Conservation (phyloP, 2,888 invertebrate genomes). For the Acleris emargana region DNA sequence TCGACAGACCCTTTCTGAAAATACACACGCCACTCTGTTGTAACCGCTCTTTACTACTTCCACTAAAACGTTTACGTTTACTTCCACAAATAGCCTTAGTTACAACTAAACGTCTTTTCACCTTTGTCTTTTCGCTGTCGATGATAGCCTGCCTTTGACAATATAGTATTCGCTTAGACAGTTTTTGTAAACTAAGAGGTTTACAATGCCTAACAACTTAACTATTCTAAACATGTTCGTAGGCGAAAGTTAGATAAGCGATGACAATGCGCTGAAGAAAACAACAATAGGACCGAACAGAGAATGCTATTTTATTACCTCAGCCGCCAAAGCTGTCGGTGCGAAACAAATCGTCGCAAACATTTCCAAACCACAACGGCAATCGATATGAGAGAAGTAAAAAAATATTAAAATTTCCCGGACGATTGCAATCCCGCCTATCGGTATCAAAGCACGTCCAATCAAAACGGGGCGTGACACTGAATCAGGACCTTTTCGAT, state of each 20-base stretch:
- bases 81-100: neutral
- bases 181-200: neutral
- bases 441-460: slow-evolving; percentile 83
- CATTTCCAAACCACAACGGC: slow-evolving; percentile 70
- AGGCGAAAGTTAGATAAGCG: slow-evolving; percentile 3
- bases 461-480: slow-evolving; percentile 82
- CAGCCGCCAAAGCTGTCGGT: neutral
- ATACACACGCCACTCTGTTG: neutral
- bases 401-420: slow-evolving; percentile 77
- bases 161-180: slow-evolving; percentile 1
- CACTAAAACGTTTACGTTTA: slow-evolving; percentile 10
- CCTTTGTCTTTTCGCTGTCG: neutral
- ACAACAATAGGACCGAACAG: neutral
- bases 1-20: slow-evolving; percentile 37
- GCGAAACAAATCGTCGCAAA: slow-evolving; percentile 58
- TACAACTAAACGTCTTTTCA: neutral
- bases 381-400: slow-evolving; percentile 74
- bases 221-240: slow-evolving; percentile 7
- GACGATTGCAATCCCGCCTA: slow-evolving; percentile 77
- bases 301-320: neutral
- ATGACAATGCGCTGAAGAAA: slow-evolving; percentile 4
- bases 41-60: slow-evolving; percentile 19
- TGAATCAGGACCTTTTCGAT: slow-evolving; percentile 79
- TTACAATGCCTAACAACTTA: neutral
- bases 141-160: neutral